A percentile compares a stretch with the other conserved stretches of the same genome.
Evolutionary conservation across 2,797 vertebrate species (phyloP).

Genomic region (Micropoecilia bifurca): DNA sequence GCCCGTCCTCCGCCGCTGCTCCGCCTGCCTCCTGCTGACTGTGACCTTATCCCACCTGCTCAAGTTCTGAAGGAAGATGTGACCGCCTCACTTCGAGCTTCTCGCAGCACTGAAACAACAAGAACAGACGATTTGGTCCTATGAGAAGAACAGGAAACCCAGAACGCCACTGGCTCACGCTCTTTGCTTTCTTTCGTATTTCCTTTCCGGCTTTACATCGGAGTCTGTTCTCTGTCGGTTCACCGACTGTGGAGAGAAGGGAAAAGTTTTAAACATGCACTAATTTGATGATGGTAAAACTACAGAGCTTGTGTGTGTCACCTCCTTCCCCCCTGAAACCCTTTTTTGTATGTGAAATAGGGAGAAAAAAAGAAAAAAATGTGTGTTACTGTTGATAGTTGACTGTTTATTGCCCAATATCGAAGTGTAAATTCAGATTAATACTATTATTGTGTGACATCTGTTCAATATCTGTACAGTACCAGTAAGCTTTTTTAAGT

Average conservation of each 20-base stretch:
- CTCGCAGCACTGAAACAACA: conserved; percentile 61
- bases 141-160: conserved; percentile 66
- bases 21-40: conserved; percentile 83
- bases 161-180: conserved; percentile 55
- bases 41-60: conserved; percentile 82
- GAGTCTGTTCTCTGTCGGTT: conserved; percentile 71
- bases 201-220: conserved; percentile 61
- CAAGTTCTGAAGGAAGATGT: conserved; percentile 89
- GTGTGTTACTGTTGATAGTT: conserved; percentile 82
- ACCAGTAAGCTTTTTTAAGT: conserved; percentile 81
- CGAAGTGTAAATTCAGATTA: conserved; percentile 85
- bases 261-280: conserved; percentile 68
- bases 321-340: conserved; percentile 44
- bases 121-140: conserved; percentile 79
- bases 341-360: conserved; percentile 82
- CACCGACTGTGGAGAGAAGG: conserved; percentile 35
- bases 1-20: conserved; percentile 73
- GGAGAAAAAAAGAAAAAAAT: conserved; percentile 75
- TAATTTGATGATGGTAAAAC: conserved; percentile 78
- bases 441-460: conserved; percentile 82
- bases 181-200: conserved; percentile 51
- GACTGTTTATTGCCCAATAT: conserved; percentile 85
- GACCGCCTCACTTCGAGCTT: conserved; percentile 51
- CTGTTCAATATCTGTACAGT: conserved; percentile 84
- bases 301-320: conserved; percentile 69